Conservation (phyloP, 2,113 vertebrate species). For the Salvelinus fontinalis region DNA sequence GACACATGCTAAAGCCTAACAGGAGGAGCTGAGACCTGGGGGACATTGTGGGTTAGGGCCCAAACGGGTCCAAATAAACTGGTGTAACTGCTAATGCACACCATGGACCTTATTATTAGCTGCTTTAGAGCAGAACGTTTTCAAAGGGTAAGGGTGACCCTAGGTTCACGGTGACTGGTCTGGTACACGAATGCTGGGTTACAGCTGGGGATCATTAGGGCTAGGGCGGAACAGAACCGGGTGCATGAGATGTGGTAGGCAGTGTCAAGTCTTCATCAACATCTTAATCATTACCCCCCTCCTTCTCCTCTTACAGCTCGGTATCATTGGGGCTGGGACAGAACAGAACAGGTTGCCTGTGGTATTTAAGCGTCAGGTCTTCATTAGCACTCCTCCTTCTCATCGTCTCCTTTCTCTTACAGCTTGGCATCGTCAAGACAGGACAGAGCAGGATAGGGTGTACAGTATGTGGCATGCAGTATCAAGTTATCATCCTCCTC, state of each 20-base stretch:
- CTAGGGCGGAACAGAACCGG: neutral
- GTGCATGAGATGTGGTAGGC: neutral
- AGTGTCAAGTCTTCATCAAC: neutral
- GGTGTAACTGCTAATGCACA: no score
- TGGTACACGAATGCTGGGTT: neutral
- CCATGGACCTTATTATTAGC: no score
- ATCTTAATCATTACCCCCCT: neutral
- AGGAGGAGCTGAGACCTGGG: no score
- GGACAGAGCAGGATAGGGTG: no score
- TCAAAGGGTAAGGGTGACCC: neutral
- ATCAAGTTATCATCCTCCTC: neutral
- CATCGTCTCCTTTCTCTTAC: neutral
- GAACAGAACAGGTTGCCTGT: neutral
- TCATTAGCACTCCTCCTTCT: neutral
- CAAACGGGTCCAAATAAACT: no score
- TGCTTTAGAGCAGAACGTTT: no score
- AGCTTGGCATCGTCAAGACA: neutral
- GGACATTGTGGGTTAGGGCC: no score
- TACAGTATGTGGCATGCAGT: neutral
- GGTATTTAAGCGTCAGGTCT: no score
- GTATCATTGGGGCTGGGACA: neutral
- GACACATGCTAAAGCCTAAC: no score
- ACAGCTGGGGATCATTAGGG: conserved; percentile 1
- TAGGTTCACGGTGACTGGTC: neutral
- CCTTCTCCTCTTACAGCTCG: neutral